phyloP scores from a whole-genome alignment of 2,113 vertebrate species.

The Falcunculus frontatus region DNA sequence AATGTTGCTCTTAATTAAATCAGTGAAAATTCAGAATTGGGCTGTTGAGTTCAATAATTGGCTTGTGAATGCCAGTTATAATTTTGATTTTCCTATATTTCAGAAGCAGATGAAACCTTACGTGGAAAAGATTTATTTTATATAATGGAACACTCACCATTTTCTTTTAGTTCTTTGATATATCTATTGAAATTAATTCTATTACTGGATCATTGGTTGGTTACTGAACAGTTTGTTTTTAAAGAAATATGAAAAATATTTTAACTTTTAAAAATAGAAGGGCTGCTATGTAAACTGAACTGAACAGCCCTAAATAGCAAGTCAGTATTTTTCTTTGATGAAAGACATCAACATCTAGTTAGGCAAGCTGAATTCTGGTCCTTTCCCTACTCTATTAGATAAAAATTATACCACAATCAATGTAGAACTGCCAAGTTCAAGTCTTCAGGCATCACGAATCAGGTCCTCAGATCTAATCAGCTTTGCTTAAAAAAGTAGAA shows the following conservation, averaged over 20 bases:
- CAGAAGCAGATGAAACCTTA: constrained; percentile 21
- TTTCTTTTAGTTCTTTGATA: not conserved
- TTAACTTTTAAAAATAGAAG: constrained; percentile 37
- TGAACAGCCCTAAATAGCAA: not conserved
- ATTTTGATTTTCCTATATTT: constrained; percentile 38
- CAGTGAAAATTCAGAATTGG: constrained; percentile 28
- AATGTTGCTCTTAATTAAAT: constrained; percentile 56
- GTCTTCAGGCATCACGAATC: not conserved
- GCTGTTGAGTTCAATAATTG: constrained; percentile 19
- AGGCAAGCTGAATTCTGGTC: not conserved
- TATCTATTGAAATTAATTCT: not conserved
- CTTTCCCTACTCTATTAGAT: not conserved
- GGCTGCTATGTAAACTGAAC: not conserved
- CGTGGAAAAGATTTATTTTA: constrained; percentile 6
- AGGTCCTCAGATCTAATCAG: not conserved
- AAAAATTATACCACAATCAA: not conserved
- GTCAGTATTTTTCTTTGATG: not conserved
- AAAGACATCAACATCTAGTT: not conserved
- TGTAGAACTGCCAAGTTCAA: not conserved
- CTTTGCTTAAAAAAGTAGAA: not conserved
- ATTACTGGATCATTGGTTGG: not conserved
- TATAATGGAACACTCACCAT: not conserved
- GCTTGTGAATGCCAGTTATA: constrained; percentile 4
- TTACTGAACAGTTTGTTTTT: not conserved
- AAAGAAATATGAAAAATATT: constrained; percentile 10